Evolutionary conservation across 1,140 invertebrate species (phyloP), one percentile per base, ranked within the genome.

Genomic region (Drosophila nikananu): DNA sequence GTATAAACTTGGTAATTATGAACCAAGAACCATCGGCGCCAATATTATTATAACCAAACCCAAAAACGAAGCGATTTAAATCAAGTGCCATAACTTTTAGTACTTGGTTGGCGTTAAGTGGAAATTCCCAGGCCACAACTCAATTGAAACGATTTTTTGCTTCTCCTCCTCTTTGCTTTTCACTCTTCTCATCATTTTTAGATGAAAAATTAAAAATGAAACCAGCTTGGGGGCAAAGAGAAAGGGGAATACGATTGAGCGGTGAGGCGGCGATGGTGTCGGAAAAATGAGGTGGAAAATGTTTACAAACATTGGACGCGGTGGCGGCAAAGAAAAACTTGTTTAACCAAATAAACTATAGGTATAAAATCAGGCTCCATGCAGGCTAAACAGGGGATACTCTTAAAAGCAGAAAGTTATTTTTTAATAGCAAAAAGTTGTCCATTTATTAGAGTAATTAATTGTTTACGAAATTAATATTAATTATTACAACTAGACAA

Each of bases 221-320:
- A 35, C 21, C 32, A 15, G 32, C 13, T 10, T 19, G 13, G 6
- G n/a, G 41, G n/a, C 6, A 3, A 6, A 19, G 12, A 32, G 32
- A 17, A 32, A 25, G 5, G 10, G 21, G 3, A 17, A 21, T 39
- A 21, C 60, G n/a, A 67, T 66, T 35, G 37, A 67, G 37, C 30
- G 5, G 44, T 27, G 23, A 17, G 23, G 35, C 5, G 58, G 21
- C 39, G 21, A 17, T 0, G 5, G 35, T 37, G 13, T 37, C 12
- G 52, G 19, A 21, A 35, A 35, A 21, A 21, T 21, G 52, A 37
- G 32, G 5, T 41, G 55, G 13, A 62, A 63, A 30, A 63, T 66
- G 65, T 71, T 78, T 78, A 78, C 66, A 78, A 78, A 78, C 64
- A 78, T 71, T 63, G 39, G 6, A 78, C 19, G 41, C 32, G 44